These are phyloP conservation scores for Phasia obesa DNA, from an alignment of 2,888 invertebrate genomes.

Conservation along the genomic window DNA sequence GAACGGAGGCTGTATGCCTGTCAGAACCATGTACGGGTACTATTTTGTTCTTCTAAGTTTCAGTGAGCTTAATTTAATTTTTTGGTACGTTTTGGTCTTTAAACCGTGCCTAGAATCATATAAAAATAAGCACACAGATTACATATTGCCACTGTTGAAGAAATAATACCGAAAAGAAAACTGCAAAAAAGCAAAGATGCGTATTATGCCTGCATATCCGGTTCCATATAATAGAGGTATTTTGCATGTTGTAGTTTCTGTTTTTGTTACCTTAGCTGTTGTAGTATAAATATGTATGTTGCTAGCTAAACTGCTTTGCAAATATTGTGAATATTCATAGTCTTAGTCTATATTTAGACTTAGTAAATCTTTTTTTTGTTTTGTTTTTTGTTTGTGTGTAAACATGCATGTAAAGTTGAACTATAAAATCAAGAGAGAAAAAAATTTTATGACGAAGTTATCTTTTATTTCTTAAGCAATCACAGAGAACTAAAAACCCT, in stretches of 20 bases:
- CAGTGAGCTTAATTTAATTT: conserved; percentile 5
- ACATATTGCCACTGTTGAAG: conserved; percentile 30
- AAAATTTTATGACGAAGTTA: conserved; percentile 45
- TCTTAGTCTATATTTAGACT: conserved; percentile 68
- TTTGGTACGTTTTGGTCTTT: conserved; percentile 17
- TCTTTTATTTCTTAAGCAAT: no score
- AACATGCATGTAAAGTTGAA: conserved; percentile 8
- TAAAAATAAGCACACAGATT: conserved; percentile 7
- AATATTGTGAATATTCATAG: conserved; percentile 69
- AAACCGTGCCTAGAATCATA: conserved; percentile 43
- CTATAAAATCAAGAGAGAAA: conserved; percentile 42
- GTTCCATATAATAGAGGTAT: conserved; percentile 74
- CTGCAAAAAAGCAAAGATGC: conserved; percentile 55
- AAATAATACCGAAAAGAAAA: conserved; percentile 28
- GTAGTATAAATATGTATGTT: conserved; percentile 25
- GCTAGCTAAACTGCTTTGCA: conserved; percentile 39
- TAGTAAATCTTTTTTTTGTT: conserved; percentile 59
- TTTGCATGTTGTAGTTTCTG: conserved; percentile 48
- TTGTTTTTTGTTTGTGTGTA: conserved; percentile 40
- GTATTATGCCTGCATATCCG: conserved; percentile 80
- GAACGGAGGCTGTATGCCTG: conserved; percentile 61
- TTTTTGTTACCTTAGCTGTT: conserved; percentile 18
- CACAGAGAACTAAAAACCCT: no score
- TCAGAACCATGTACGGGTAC: conserved; percentile 64
- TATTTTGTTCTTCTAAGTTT: conserved; percentile 33